Evolutionary conservation across 2,113 vertebrate species (phyloP).

Genomic region (Gavia stellata): DNA sequence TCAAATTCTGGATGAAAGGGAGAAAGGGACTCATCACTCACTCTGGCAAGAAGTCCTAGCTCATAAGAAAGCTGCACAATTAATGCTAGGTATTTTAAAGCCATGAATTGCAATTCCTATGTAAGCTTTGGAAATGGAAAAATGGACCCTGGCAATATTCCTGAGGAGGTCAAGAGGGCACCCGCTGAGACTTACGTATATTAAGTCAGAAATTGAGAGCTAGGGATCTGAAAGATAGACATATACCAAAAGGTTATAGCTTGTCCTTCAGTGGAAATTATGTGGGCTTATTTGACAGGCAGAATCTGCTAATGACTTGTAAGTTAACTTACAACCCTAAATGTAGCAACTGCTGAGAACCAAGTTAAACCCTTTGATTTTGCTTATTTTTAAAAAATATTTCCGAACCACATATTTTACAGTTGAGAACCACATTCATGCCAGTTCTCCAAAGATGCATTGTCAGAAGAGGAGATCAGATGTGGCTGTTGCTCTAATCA

Average conservation of each 20-base stretch:
- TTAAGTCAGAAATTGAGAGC: neutral
- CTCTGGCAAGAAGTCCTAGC: neutral
- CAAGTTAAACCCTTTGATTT: neutral
- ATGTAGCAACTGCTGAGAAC: neutral
- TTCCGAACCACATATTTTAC: neutral
- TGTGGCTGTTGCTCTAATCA: neutral
- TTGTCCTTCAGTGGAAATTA: neutral
- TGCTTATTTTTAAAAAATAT: neutral
- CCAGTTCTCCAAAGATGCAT: neutral
- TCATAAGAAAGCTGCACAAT: neutral
- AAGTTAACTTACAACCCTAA: neutral
- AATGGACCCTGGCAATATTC: neutral
- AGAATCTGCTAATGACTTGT: neutral
- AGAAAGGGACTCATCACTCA: neutral
- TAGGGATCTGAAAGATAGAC: neutral
- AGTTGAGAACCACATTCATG: neutral
- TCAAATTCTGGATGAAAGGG: neutral
- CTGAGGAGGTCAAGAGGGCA: neutral
- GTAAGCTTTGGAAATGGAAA: neutral
- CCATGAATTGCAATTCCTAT: neutral
- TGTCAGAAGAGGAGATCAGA: neutral
- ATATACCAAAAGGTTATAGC: neutral
- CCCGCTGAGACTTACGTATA: neutral
- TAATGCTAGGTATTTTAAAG: constrained; percentile 22
- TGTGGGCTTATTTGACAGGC: neutral